Base-by-base conservation (phyloP, 2,888 invertebrate genomes). In the Alcis repandata region DNA sequence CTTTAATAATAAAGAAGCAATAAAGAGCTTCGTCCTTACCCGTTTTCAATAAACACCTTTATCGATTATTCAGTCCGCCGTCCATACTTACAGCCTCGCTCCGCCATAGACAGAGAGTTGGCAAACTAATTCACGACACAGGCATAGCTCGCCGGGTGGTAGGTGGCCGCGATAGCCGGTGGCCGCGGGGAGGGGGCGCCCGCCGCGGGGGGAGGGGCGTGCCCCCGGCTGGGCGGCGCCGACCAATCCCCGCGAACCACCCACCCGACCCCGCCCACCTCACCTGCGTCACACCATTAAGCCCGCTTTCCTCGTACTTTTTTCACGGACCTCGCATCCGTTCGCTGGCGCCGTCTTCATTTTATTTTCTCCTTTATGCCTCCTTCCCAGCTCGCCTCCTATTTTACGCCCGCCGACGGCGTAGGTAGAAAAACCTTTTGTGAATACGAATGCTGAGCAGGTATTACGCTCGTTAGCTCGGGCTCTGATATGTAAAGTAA, bases 41-140 rank as follows among this genome's bases (percentile, higher is more conserved):
- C 91, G 90, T 91, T 92, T 92, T 92, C 92, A 93, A 93, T 92
- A 93, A 93, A 93, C 92, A 92, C 92, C 92, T 92, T 91, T 93
- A 93, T 93, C 92, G 92, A 93, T 93, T 93, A 93, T 93, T 92
- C 92, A 92, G 89, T 83, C 83, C 87, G 90, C 82, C 91, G 89
- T 91, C 92, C 90, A 92, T 92, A 92, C 92, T 92, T 92, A 93
- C 92, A 91, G 87, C 85, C 86, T 85, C 86, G 90, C 91, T 88
- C 88, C 91, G 91, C 91, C 91, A 92, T 92, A 92, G 92, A 93
- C 92, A 91, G 90, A 91, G 91, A 93, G 92, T 93, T 93, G 88
- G 90, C 90, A 91, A 92, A 93, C 92, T 93, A 93, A 93, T 92
- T 92, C 92, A 87, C 92, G 91, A 92, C 92, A 92, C 91, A 92